Percentiles rank a stretch among this genome's conserved stretches.
Conservation (phyloP, 2,113 vertebrate species). For the Prionailurus bengalensis region DNA sequence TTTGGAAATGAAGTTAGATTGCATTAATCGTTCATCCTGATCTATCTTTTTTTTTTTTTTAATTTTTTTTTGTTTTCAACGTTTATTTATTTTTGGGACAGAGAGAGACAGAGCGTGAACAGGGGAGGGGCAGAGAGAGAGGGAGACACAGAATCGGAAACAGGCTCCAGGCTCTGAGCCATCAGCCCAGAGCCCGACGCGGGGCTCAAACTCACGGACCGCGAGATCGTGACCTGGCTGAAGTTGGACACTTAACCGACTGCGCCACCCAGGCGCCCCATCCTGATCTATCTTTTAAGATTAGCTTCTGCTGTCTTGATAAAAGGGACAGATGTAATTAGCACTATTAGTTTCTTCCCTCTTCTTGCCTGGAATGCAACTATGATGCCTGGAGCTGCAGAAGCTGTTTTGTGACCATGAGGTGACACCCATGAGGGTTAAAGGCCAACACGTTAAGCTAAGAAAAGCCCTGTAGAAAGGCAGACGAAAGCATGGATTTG, state of each 20-base stretch:
- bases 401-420: slow-evolving; percentile 1
- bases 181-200: too few species aligned
- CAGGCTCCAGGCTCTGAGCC: too few species aligned
- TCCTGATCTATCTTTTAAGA: not conserved
- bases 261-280: too few species aligned
- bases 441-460: not conserved
- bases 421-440: not conserved
- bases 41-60: not conserved
- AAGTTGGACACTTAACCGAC: too few species aligned
- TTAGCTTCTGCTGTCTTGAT: not conserved
- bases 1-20: not conserved
- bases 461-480: not conserved
- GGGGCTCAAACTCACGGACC: too few species aligned
- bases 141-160: too few species aligned
- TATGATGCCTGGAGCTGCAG: not conserved
- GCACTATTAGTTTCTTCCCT: not conserved
- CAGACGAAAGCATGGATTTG: not conserved
- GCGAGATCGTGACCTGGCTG: too few species aligned
- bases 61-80: too few species aligned
- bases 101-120: too few species aligned
- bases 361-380: not conserved
- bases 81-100: too few species aligned
- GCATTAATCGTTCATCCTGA: not conserved
- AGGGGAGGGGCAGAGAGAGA: too few species aligned
- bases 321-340: not conserved